Evolutionary conservation across 2,113 vertebrate species (phyloP), one percentile per base, ranked within the genome.

Genomic region (Camelus bactrianus): DNA sequence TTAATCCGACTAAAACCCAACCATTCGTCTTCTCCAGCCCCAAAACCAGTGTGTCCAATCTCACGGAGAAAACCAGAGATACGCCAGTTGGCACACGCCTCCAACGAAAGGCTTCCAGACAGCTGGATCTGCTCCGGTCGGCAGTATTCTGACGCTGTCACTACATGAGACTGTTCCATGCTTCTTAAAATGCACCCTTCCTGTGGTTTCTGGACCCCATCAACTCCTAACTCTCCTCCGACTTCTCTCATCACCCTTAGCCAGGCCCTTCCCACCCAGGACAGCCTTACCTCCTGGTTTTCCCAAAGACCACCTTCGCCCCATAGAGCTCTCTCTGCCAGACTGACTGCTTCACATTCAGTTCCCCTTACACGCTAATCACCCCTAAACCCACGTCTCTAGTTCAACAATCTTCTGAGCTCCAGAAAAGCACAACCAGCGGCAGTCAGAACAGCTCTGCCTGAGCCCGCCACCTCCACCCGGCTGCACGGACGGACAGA

Each of bases 81-180:
- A 46, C 3, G 20, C 26, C 20, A 69, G 6, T 0, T 24, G 84
- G n/a, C 80, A 56, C 16, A 60, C 6, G 80, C 22, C 10, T 65
- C 50, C 15, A 32, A 48, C 5, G 0, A 2, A 26, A 4, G 5
- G 35, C 13, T 30, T 75, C 42, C 67, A 38, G 20, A 64, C 16
- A 69, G 30, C 28, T 3, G 56, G 35, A 35, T 52, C 3, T 8
- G 38, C 20, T 30, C 9, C 22, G 69, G 56, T 8, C 7, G 19
- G 15, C 22, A 15, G 8, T 35, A 10, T 46, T 28, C 46, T 28
- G 17, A 24, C 5, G 4, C 35, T 28, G 15, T 65, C 42, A 77
- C 5, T 26, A 13, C 12, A 5, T 20, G 26, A 13, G 28, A 15
- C 22, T n/a, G 22, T 0, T 42, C 28, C n/a, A 13, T 4, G 3